Conservation (phyloP, 2,113 vertebrate genomes). For the cat (Felis catus) region F.catus_Fca126_mat1.0 CM031417.1:116075001-116075500, state of each 20-base stretch:
- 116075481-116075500: neutral
- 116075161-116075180: neutral
- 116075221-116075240: neutral
- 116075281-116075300: neutral
- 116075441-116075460: neutral
- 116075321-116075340: neutral
- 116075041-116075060: neutral
- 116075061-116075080: neutral
- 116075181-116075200: neutral
- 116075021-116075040: neutral
- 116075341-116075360: conserved; percentile 7
- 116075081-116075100: fast-evolving
- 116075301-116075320: neutral
- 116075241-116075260: neutral
- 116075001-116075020: conserved; percentile 3
- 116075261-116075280: neutral
- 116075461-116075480: neutral
- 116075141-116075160: neutral
- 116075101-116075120: neutral
- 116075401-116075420: neutral
- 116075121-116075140: neutral
- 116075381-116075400: neutral
- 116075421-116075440: neutral
- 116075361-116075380: neutral
- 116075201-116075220: neutral